These are phyloP conservation scores for Acanthoscelides obtectus DNA, from an alignment of 2,888 invertebrate species.

Conservation along the genomic window DNA sequence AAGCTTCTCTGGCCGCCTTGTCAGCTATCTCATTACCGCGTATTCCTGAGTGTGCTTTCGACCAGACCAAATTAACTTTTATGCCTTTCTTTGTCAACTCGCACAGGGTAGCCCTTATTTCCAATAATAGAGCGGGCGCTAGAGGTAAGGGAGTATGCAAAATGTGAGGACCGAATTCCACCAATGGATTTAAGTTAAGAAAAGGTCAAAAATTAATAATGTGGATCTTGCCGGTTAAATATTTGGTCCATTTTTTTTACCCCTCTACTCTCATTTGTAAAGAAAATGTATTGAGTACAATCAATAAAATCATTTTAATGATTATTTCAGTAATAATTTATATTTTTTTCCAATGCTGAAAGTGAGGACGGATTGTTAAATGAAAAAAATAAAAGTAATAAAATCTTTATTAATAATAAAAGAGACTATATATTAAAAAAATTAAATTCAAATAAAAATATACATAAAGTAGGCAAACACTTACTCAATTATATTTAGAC, in stretches of 20 bases:
- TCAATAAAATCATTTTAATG: constrained; percentile 7
- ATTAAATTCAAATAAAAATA: not conserved
- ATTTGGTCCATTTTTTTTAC: constrained; percentile 6
- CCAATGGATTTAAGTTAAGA: constrained; percentile 4
- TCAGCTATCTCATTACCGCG: too few species aligned
- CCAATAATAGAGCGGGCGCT: not conserved
- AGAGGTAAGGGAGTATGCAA: constrained; percentile 8
- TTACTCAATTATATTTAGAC: not conserved
- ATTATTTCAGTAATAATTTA: constrained; percentile 6
- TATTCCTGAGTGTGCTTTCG: too few species aligned
- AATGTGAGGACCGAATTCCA: constrained; percentile 3
- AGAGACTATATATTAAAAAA: not conserved
- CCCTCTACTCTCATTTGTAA: constrained; percentile 5
- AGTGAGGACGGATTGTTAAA: not conserved
- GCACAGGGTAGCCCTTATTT: too few species aligned
- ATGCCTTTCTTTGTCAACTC: too few species aligned
- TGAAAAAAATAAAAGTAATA: not conserved
- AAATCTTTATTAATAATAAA: not conserved
- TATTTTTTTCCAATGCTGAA: not conserved
- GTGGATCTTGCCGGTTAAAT: constrained; percentile 2
- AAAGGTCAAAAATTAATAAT: constrained; percentile 4
- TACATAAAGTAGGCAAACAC: not conserved
- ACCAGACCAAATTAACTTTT: too few species aligned
- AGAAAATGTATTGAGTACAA: constrained; percentile 6
- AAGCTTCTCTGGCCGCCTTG: too few species aligned